A percentile compares a stretch with the other conserved stretches of the same genome.
Evolutionary conservation across 2,797 vertebrate species (phyloP).

Genomic region (Lithobates sylvaticus): DNA sequence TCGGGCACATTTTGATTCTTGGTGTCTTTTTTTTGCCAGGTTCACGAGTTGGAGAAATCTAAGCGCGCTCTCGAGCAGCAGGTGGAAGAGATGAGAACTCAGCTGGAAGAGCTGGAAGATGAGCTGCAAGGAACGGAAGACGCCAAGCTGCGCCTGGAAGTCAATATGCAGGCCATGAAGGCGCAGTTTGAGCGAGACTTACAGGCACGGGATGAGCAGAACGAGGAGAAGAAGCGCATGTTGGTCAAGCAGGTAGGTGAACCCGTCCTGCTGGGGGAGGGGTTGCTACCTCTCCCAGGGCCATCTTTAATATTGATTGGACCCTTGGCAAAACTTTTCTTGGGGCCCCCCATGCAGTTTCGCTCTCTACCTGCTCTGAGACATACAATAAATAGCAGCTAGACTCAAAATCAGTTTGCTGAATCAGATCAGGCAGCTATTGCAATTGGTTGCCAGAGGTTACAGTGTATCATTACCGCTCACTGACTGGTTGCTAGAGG

Average conservation of each 20-base stretch:
- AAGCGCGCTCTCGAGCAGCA: conserved; percentile 85
- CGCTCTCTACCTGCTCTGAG: too few species aligned
- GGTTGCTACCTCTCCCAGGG: too few species aligned
- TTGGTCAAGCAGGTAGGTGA: conserved; percentile 81
- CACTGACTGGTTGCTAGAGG: too few species aligned
- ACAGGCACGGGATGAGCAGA: conserved; percentile 88
- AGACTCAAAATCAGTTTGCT: too few species aligned
- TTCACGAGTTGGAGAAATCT: conserved; percentile 86
- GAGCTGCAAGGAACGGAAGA: conserved; percentile 96
- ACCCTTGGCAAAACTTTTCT: too few species aligned
- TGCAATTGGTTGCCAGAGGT: too few species aligned
- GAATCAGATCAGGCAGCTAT: too few species aligned
- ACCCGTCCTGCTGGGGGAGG: too few species aligned
- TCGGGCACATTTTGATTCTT: background rate
- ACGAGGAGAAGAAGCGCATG: conserved; percentile 80
- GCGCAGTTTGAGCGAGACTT: conserved; percentile 95
- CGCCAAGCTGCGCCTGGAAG: conserved; percentile 94
- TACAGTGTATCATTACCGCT: too few species aligned
- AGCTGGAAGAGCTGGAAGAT: conserved; percentile 96
- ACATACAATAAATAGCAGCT: too few species aligned
- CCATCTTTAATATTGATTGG: too few species aligned
- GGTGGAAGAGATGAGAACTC: conserved; percentile 85
- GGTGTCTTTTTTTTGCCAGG: conserved; percentile 67
- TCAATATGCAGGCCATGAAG: conserved; percentile 98
- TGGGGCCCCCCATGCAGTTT: too few species aligned